Conservation (phyloP, 2,113 vertebrate species). For the Macheiramphus alcinus region DNA sequence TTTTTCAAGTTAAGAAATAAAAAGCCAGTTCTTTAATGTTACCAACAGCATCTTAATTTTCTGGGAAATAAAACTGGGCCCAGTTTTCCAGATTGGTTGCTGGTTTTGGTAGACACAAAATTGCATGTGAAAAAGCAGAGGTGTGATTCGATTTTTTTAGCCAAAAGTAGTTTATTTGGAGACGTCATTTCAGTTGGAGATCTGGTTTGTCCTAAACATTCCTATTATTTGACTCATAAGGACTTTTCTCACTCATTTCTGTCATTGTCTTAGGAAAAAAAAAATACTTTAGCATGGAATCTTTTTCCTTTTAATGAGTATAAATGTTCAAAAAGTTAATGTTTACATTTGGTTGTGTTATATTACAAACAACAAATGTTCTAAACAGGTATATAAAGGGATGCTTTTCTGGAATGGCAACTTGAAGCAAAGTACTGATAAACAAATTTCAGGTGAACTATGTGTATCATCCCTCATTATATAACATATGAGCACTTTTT, state of each 20-base stretch:
- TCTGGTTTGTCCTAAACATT: background rate
- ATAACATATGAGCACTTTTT: background rate
- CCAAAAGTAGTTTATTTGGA: background rate
- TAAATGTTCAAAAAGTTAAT: background rate
- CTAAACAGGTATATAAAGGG: background rate
- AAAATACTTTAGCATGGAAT: background rate
- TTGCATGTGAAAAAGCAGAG: background rate
- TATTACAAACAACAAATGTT: background rate
- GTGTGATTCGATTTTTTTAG: background rate
- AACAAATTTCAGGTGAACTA: background rate
- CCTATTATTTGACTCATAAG: background rate
- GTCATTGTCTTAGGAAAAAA: background rate
- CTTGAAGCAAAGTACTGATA: background rate
- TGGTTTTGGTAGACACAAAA: background rate
- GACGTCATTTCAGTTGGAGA: background rate
- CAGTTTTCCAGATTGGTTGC: background rate
- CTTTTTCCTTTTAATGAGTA: background rate
- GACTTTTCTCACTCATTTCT: background rate
- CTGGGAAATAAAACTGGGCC: background rate
- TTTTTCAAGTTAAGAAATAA: background rate
- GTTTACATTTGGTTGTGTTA: background rate
- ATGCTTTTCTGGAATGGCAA: background rate
- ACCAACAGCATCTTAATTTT: background rate
- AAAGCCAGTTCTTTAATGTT: background rate
- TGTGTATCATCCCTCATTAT: background rate